Conservation (phyloP, 2,888 invertebrate genomes). For the Sceliomorpha sp. region DNA sequence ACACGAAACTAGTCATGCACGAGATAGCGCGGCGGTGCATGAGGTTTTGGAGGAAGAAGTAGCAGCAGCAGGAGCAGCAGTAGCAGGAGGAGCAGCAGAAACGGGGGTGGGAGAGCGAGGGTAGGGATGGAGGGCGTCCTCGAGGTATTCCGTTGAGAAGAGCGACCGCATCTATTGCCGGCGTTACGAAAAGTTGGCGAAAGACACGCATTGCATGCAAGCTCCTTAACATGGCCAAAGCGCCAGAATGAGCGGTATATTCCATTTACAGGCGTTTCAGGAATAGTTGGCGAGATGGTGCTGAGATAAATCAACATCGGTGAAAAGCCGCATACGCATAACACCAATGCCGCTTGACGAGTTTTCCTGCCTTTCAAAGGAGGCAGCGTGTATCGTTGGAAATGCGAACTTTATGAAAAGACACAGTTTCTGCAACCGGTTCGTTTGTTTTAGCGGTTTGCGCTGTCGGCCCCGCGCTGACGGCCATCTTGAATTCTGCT, state of each 20-base stretch:
- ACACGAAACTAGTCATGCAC: conserved; percentile 36
- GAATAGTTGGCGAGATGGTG: conserved; percentile 14
- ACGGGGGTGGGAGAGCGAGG: too few relatives aligned
- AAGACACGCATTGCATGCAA: conserved; percentile 25
- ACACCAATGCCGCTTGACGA: neutral
- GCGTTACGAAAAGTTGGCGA: conserved; percentile 33
- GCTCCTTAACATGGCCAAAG: conserved; percentile 10
- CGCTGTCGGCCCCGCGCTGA: conserved; percentile 12
- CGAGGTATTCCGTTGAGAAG: conserved; percentile 3
- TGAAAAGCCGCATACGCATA: conserved; percentile 12
- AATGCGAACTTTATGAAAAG: conserved; percentile 12
- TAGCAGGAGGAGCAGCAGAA: too few relatives aligned
- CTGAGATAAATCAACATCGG: conserved; percentile 20
- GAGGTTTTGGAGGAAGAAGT: too few relatives aligned
- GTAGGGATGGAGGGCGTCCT: too few relatives aligned
- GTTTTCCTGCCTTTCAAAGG: neutral
- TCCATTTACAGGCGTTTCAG: conserved; percentile 7
- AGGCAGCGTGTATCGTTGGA: conserved; percentile 4
- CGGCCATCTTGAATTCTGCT: conserved; percentile 18
- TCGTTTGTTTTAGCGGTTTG: conserved; percentile 12
- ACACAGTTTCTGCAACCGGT: neutral
- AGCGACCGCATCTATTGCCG: conserved; percentile 22
- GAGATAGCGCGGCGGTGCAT: conserved; percentile 23
- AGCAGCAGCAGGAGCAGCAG: too few relatives aligned
- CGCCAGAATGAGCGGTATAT: conserved; percentile 2